Base-by-base conservation (phyloP, 2,113 vertebrate genomes). In the Arvicanthis niloticus region DNA sequence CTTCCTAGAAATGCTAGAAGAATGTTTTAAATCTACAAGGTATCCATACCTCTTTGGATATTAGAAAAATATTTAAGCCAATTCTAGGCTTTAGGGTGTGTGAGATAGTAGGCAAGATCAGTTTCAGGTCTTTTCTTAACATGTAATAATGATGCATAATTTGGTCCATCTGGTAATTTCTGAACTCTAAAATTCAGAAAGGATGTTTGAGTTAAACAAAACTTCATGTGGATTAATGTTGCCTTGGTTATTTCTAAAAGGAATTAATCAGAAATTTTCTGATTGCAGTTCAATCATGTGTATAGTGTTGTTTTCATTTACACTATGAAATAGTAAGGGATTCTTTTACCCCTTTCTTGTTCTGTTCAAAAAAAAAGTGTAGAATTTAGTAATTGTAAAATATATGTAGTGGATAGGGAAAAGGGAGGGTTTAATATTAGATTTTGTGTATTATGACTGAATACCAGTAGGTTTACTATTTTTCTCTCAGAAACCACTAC, bases 81-180 rank as follows among this genome's bases (percentile, higher is more conserved):
- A 89, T 95, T 78, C 3, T 94, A 93, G 34, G 2, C 12, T 62
- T 53, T 19, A 92, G 40, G 31, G 0, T 3, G 97, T 81, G 26
- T 88, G n/a, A 51, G 0, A 0, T 48, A 76, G 85, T 87, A 78
- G 22, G 34, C 26, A 65, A 73, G 53, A 51, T 42, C 67, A 31
- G 2, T 80, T 93, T 62, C 62, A 21, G n/a, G 21, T 75, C 72
- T 91, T 92, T 12, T 37, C 22, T 89, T 77, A 84, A 89, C 73
- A 42, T 95, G 70, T 90, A 95, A 90, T 53, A 45, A 81, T 84
- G 15, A 75, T 90, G 72, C 51, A 13, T 94, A 85, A 29, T 10
- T 22, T 85, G 67, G 2, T n/a, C 76, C 1, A 1, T 13, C 60
- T 77, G 1, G 24, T 96, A 88, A 82, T 85, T 78, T 24, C 65